Evolutionary conservation across 2,113 vertebrate species (phyloP).

Genomic region (Danionella cerebrum): DNA sequence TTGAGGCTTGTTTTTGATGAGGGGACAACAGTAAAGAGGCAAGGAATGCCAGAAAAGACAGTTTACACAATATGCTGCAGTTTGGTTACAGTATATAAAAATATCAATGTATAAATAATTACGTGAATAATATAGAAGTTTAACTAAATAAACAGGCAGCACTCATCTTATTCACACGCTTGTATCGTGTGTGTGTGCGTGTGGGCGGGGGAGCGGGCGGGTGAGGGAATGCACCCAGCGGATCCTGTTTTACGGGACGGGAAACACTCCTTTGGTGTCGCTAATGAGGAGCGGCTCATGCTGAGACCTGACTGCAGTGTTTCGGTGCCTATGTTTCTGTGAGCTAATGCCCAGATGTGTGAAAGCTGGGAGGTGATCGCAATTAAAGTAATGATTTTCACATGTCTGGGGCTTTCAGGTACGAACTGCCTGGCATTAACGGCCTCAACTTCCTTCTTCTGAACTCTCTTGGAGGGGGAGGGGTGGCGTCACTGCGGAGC

Average conservation of each 20-base stretch:
- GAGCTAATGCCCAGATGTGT: constrained; percentile 6
- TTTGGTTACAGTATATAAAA: no score
- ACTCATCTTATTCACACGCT: not conserved
- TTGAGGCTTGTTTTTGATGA: no score
- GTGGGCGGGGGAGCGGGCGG: not conserved
- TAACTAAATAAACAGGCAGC: no score
- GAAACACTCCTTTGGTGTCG: not conserved
- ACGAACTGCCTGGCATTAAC: constrained; percentile 73
- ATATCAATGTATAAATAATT: no score
- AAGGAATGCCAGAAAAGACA: no score
- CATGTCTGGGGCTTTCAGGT: constrained; percentile 56
- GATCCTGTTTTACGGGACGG: constrained; percentile 3
- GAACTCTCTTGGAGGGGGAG: constrained; percentile 75
- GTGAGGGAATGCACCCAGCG: not conserved
- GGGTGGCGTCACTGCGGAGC: constrained; percentile 75
- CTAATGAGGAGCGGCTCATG: constrained; percentile 17
- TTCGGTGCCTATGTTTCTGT: not conserved
- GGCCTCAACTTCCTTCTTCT: constrained; percentile 79
- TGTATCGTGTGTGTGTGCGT: constrained; percentile 10
- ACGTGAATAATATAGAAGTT: no score
- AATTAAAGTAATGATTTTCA: constrained; percentile 1
- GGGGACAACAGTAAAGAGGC: no score
- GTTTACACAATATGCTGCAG: no score
- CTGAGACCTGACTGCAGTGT: not conserved
- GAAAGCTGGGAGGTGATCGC: not conserved